Evolutionary conservation across 2,888 invertebrate genomes (phyloP).

Genomic region (Eumerus sabulonum): DNA sequence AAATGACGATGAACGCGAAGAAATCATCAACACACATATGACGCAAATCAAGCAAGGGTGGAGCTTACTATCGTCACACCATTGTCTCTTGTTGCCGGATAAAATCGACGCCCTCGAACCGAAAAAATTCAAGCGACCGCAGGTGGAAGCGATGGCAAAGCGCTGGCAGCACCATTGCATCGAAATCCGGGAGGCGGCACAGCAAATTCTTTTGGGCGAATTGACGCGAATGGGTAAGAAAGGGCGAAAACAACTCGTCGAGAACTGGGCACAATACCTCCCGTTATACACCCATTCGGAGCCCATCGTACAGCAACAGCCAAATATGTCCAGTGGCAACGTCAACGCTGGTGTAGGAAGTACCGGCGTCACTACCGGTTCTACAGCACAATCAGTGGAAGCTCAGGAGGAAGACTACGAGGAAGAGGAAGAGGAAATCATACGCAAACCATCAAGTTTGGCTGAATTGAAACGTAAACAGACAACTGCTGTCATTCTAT

Average conservation of each 20-base stretch:
- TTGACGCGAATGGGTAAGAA: conserved; percentile 86
- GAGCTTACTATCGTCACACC: conserved; percentile 96
- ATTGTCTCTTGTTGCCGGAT: conserved; percentile 97
- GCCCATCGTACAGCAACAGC: conserved; percentile 84
- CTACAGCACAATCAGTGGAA: conserved; percentile 62
- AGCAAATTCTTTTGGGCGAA: conserved; percentile 96
- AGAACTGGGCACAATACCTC: conserved; percentile 97
- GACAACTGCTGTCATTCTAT: conserved; percentile 96
- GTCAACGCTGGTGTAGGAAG: conserved; percentile 47
- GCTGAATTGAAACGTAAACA: conserved; percentile 95
- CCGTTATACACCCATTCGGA: conserved; percentile 92
- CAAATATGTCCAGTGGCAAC: conserved; percentile 41
- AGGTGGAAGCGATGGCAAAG: conserved; percentile 97
- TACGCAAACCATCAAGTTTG: conserved; percentile 90
- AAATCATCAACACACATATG: conserved; percentile 90
- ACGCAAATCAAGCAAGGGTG: conserved; percentile 98
- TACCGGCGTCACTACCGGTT: conserved; percentile 44
- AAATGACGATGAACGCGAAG: conserved; percentile 90
- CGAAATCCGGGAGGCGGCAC: conserved; percentile 97
- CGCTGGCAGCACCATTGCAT: conserved; percentile 99
- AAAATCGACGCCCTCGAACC: conserved; percentile 85
- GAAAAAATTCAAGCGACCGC: conserved; percentile 92
- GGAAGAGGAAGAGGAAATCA: conserved; percentile 91
- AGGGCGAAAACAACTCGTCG: conserved; percentile 94
- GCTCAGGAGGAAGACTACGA: conserved; percentile 85